Conservation (phyloP, 2,797 vertebrate genomes). For the Caiman crocodilus region DNA sequence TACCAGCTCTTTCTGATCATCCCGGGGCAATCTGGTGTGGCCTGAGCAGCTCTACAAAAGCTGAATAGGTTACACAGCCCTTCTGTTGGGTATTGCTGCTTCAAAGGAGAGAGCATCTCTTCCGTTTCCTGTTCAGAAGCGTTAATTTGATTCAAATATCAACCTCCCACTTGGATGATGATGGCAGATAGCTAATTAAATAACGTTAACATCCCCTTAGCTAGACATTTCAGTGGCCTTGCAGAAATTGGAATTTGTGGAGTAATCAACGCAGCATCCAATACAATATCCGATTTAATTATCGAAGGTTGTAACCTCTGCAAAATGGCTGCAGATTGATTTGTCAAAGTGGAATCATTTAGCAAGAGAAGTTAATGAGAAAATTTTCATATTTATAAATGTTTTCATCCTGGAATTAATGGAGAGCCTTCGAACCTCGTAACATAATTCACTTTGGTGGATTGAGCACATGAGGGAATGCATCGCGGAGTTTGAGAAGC, state of each 20-base stretch:
- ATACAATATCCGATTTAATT: constrained; percentile 62
- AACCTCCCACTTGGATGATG: constrained; percentile 48
- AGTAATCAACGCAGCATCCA: constrained; percentile 47
- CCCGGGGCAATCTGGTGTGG: constrained; percentile 2
- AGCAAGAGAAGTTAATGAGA: constrained; percentile 72
- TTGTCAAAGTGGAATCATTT: constrained; percentile 58
- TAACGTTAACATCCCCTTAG: constrained; percentile 58
- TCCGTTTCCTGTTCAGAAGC: constrained; percentile 48
- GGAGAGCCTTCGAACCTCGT: background rate
- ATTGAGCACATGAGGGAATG: constrained; percentile 18
- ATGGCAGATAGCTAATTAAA: constrained; percentile 67
- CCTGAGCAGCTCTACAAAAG: constrained; percentile 34
- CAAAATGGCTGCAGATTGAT: constrained; percentile 67
- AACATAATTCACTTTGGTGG: background rate
- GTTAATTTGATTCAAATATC: constrained; percentile 60
- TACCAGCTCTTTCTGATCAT: constrained; percentile 11
- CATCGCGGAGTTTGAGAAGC: constrained; percentile 41
- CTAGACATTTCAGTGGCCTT: constrained; percentile 60
- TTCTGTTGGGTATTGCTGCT: background rate
- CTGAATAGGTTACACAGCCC: background rate
- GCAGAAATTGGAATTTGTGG: constrained; percentile 60
- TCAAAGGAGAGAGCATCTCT: constrained; percentile 17
- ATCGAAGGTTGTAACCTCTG: constrained; percentile 64
- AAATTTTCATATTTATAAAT: constrained; percentile 60
- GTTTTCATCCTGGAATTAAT: constrained; percentile 58